phyloP scores from a whole-genome alignment of 2,113 vertebrate genomes.

The Penelope pileata region DNA sequence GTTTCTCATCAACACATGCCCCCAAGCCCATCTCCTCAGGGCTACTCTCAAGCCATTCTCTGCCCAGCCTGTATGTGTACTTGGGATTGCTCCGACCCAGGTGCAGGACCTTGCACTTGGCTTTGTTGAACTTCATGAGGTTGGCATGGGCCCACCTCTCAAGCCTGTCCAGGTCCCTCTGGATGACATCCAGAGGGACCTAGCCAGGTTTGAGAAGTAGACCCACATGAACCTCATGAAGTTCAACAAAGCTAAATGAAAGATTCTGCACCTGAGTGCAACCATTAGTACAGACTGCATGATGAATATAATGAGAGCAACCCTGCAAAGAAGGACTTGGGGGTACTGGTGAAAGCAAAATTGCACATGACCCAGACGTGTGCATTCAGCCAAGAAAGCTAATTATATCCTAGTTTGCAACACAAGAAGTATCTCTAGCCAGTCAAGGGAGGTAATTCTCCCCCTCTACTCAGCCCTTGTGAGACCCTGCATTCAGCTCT shows the following conservation, averaged over 20 bases:
- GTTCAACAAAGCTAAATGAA: background rate
- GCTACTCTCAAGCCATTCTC: too few species aligned
- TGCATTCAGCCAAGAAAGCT: background rate
- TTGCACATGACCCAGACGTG: background rate
- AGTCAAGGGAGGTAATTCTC: background rate
- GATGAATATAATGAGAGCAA: background rate
- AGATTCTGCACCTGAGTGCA: background rate
- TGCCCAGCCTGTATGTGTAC: too few species aligned
- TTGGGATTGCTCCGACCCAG: too few species aligned
- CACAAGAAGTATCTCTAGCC: background rate
- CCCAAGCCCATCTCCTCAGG: too few species aligned
- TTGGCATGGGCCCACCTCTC: too few species aligned
- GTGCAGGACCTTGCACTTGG: too few species aligned
- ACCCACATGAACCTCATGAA: background rate
- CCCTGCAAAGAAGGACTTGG: background rate
- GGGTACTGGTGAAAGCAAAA: background rate
- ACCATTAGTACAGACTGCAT: background rate
- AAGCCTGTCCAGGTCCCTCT: too few species aligned
- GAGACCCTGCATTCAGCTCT: background rate
- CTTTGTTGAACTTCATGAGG: too few species aligned
- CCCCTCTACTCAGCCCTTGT: background rate
- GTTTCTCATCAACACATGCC: too few species aligned
- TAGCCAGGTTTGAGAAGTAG: background rate
- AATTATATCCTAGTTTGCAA: background rate
- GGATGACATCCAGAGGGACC: background rate